These are phyloP conservation scores for Prorops nasuta DNA, from an alignment of 1,140 invertebrate genomes.

Conservation along the genomic window DNA sequence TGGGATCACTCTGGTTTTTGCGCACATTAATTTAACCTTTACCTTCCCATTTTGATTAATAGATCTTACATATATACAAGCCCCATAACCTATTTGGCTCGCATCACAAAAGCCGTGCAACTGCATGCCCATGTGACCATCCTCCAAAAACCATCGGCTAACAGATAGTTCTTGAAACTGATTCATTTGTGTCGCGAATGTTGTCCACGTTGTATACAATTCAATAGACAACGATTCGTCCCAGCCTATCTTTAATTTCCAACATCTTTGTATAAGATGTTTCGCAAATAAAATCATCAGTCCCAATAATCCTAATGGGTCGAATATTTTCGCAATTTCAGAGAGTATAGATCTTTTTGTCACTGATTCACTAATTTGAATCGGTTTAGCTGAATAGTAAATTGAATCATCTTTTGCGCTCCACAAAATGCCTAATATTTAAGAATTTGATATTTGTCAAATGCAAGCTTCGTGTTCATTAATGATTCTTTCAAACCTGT, in stretches of 20 bases:
- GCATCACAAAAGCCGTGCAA: too few species aligned
- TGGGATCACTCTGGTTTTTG: slow-evolving; percentile 14
- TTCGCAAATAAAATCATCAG: slow-evolving; percentile 1
- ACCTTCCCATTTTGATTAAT: neutral
- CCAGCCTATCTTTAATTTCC: neutral
- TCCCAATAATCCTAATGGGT: neutral
- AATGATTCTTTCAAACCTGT: neutral
- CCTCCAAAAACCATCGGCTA: too few species aligned
- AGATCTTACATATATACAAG: slow-evolving; percentile 3
- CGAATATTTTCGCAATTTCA: too few species aligned
- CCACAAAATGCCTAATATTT: neutral
- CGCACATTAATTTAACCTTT: neutral
- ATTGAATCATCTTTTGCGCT: neutral
- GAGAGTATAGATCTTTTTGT: neutral
- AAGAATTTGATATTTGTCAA: neutral
- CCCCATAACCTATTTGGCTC: neutral
- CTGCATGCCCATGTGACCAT: too few species aligned
- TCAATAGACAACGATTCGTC: too few species aligned
- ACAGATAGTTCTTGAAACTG: too few species aligned
- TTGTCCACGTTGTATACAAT: too few species aligned
- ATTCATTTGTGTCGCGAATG: too few species aligned
- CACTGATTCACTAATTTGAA: neutral
- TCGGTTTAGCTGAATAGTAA: neutral
- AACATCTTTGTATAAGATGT: neutral
- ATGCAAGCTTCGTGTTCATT: neutral